Conservation (phyloP, 1,140 invertebrate genomes). For the Mya arenaria region DNA sequence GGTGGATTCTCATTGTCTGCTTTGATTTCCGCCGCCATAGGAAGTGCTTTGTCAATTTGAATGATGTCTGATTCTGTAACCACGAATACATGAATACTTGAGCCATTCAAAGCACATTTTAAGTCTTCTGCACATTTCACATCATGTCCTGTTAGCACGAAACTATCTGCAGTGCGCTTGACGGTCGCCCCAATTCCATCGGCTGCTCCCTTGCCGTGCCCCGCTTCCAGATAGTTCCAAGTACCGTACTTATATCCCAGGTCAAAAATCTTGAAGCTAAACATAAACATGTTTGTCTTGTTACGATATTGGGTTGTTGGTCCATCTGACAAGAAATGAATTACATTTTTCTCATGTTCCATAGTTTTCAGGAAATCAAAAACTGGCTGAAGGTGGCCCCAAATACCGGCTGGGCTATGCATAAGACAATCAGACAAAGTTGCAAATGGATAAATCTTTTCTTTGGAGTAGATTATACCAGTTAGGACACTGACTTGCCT, state of each 20-base stretch:
- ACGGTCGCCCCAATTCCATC: slow-evolving; percentile 45
- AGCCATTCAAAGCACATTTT: no score
- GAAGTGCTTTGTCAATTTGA: no score
- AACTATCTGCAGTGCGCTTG: slow-evolving; percentile 41
- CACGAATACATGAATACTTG: no score
- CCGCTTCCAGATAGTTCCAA: slow-evolving; percentile 58
- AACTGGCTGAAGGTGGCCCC: slow-evolving; percentile 8
- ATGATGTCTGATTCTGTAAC: no score
- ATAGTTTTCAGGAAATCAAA: no score
- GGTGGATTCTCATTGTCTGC: no score
- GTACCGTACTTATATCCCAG: slow-evolving; percentile 34
- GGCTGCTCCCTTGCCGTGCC: slow-evolving; percentile 57
- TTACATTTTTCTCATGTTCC: no score
- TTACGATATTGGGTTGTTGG: slow-evolving; percentile 62
- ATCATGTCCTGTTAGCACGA: no score
- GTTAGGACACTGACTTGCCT: slow-evolving; percentile 11
- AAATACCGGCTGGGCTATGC: slow-evolving; percentile 1
- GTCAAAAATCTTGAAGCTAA: neutral
- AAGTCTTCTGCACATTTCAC: no score
- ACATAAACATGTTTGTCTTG: slow-evolving; percentile 56
- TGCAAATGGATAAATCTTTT: neutral
- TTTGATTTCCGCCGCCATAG: no score
- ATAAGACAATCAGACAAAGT: slow-evolving; percentile 8
- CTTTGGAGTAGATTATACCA: slow-evolving; percentile 7
- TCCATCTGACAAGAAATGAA: slow-evolving; percentile 57